These are phyloP conservation scores for Caenorhabditis latens DNA, from an alignment of 1,140 invertebrate genomes.

Conservation along the genomic window DNA sequence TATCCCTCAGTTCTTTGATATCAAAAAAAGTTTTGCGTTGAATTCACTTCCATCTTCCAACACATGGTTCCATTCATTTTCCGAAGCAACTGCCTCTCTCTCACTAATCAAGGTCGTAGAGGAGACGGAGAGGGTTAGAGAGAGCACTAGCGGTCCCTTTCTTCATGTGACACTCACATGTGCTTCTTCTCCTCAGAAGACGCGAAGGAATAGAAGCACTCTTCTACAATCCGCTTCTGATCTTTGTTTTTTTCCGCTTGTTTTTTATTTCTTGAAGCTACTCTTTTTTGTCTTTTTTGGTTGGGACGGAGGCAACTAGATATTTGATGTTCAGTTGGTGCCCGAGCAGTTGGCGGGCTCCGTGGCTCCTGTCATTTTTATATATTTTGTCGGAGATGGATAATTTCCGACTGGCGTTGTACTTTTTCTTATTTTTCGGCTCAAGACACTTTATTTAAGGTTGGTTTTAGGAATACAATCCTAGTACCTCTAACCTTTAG, in stretches of 20 bases:
- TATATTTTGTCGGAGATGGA: too few species aligned
- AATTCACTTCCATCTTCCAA: neutral
- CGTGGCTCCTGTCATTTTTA: too few species aligned
- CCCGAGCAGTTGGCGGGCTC: too few species aligned
- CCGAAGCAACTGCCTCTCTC: neutral
- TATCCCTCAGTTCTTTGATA: neutral
- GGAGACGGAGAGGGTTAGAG: neutral
- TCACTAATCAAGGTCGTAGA: neutral
- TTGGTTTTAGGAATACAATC: too few species aligned
- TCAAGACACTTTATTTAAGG: too few species aligned
- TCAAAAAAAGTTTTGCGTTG: neutral
- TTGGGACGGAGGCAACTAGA: neutral
- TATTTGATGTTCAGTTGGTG: neutral
- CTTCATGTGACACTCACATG: conserved; percentile 40
- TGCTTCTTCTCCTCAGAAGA: neutral
- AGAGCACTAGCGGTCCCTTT: neutral
- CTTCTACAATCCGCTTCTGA: neutral
- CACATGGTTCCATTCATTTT: neutral
- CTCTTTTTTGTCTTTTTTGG: neutral
- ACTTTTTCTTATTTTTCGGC: too few species aligned
- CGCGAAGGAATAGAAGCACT: too few species aligned
- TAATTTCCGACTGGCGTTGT: too few species aligned
- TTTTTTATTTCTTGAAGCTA: neutral
- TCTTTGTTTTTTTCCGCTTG: neutral
- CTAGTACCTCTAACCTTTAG: too few species aligned